These are phyloP conservation scores for Speoplatyrhinus poulsoni DNA, from an alignment of 2,113 vertebrate genomes.

Conservation along the genomic window DNA sequence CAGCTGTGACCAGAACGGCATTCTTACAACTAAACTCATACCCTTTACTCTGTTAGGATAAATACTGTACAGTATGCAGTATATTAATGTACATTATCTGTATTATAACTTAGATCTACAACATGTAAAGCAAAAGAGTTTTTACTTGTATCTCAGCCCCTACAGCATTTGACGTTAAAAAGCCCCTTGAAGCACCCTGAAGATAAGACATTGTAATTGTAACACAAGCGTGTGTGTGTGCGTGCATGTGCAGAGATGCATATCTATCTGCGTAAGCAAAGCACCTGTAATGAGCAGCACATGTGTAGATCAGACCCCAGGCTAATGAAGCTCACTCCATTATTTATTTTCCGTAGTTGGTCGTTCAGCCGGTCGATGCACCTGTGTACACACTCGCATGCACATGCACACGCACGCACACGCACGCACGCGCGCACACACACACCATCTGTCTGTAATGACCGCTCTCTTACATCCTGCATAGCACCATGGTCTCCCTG, in stretches of 20 bases:
- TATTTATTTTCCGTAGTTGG: slow-evolving; percentile 76
- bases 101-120: too few species aligned
- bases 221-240: slow-evolving; percentile 4
- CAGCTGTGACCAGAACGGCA: too few species aligned
- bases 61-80: too few species aligned
- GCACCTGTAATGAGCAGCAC: slow-evolving; percentile 77
- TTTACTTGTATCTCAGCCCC: neutral
- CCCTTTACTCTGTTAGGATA: slow-evolving; percentile 1
- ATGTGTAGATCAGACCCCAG: slow-evolving; percentile 68
- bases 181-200: slow-evolving; percentile 49
- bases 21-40: too few species aligned
- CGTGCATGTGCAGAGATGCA: slow-evolving; percentile 27
- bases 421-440: slow-evolving; percentile 16
- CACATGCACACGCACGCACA: slow-evolving; percentile 11
- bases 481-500: slow-evolving; percentile 68
- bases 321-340: slow-evolving; percentile 74
- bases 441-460: slow-evolving; percentile 78
- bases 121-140: too few species aligned
- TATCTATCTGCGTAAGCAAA: slow-evolving; percentile 51
- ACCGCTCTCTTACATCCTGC: slow-evolving; percentile 63
- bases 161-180: neutral
- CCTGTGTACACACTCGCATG: slow-evolving; percentile 71
- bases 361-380: slow-evolving; percentile 70
- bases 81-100: too few species aligned
- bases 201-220: slow-evolving; percentile 64